A percentile compares a stretch with the other conserved stretches of the same genome.
phyloP scores from a whole-genome alignment of 2,797 vertebrate genomes.

The Lophura swinhoii region DNA sequence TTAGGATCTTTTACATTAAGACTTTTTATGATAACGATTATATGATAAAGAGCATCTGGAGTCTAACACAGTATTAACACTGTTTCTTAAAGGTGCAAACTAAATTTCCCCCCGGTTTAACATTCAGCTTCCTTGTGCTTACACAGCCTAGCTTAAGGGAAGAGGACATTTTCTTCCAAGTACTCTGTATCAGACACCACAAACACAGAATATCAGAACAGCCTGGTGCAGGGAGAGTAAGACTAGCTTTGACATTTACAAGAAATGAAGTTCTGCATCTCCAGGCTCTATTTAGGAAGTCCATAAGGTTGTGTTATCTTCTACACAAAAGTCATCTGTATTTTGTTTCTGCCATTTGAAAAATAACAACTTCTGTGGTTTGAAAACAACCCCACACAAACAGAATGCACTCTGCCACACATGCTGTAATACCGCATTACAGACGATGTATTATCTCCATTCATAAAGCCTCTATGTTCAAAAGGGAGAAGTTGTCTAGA shows the following conservation, averaged over 20 bases:
- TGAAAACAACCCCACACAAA: neutral
- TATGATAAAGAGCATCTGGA: slow-evolving; percentile 81
- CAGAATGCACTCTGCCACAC: rapidly evolving
- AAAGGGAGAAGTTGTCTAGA: neutral
- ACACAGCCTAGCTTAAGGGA: neutral
- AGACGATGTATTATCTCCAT: neutral
- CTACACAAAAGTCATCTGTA: neutral
- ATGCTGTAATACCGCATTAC: rapidly evolving
- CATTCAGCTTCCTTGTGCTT: neutral
- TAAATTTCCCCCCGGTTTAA: slow-evolving; percentile 26
- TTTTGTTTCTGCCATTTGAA: neutral
- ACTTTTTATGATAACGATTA: slow-evolving; percentile 79
- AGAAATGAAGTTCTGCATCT: neutral
- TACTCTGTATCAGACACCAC: neutral
- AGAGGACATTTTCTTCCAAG: neutral
- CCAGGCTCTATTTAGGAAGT: neutral
- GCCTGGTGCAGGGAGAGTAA: rapidly evolving
- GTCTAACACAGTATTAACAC: slow-evolving; percentile 66
- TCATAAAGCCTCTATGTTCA: neutral
- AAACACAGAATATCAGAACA: neutral
- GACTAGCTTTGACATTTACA: neutral
- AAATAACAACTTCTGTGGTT: neutral
- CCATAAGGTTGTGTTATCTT: neutral
- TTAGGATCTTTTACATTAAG: slow-evolving; percentile 72
- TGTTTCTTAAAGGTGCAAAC: slow-evolving; percentile 70